Conservation (phyloP, 2,797 vertebrate genomes). For the Lutjanus argentimaculatus region DNA sequence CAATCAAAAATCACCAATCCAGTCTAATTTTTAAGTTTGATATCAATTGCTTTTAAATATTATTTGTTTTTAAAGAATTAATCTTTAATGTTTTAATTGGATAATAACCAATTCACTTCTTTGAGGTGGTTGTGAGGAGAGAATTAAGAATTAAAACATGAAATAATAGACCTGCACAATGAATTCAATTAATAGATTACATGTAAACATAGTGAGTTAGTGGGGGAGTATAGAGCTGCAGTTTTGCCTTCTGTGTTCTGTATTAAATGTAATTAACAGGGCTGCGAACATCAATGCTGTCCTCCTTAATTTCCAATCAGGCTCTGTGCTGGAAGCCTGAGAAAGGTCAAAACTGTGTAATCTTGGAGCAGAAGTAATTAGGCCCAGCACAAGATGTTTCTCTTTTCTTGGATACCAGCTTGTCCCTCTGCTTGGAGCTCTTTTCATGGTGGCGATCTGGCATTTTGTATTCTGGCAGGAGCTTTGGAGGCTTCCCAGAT, state of each 20-base stretch:
- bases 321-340: slow-evolving; percentile 61
- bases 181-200: slow-evolving; percentile 14
- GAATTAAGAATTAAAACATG: background rate
- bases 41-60: background rate
- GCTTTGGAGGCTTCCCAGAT: slow-evolving; percentile 75
- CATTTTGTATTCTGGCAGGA: slow-evolving; percentile 79
- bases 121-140: background rate
- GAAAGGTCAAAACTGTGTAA: slow-evolving; percentile 78
- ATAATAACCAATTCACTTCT: background rate
- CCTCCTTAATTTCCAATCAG: slow-evolving; percentile 47
- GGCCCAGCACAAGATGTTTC: slow-evolving; percentile 77
- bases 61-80: background rate
- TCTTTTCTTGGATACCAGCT: slow-evolving; percentile 74
- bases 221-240: background rate
- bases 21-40: background rate
- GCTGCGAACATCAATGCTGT: slow-evolving; percentile 34
- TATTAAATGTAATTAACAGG: slow-evolving; percentile 43
- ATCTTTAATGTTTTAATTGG: background rate
- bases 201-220: slow-evolving; percentile 18
- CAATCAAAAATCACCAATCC: background rate
- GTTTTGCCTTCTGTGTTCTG: slow-evolving; percentile 16
- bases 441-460: slow-evolving; percentile 70
- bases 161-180: background rate
- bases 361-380: slow-evolving; percentile 83
- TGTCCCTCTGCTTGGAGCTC: slow-evolving; percentile 66